Evolutionary conservation across 2,888 invertebrate genomes (phyloP).

Genomic region (Eupithecia abbreviata): DNA sequence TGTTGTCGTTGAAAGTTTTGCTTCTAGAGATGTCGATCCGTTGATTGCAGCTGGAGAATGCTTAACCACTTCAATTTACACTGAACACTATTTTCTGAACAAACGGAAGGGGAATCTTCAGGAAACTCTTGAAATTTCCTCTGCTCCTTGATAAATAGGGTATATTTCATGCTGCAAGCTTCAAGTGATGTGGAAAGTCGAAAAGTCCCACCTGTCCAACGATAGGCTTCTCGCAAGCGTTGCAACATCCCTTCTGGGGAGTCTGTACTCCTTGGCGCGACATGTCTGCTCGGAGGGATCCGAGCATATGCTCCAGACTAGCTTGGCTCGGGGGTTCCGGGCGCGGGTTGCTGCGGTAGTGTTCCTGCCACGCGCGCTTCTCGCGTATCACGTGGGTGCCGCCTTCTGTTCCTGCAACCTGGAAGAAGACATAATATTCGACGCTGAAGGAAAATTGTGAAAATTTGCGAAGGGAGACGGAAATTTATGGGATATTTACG

Average conservation of each 20-base stretch:
- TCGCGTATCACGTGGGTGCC: constrained; percentile 86
- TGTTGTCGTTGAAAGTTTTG: not conserved
- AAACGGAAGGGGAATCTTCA: not conserved
- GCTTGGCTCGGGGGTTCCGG: constrained; percentile 78
- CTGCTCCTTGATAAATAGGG: not conserved
- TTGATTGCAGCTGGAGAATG: not conserved
- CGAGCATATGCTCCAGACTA: constrained; percentile 92
- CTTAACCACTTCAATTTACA: not conserved
- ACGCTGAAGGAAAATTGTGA: not conserved
- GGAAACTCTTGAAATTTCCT: not conserved
- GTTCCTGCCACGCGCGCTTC: constrained; percentile 82
- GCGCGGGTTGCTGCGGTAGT: constrained; percentile 81
- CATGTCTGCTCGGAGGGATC: constrained; percentile 97
- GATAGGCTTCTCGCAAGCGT: constrained; percentile 99
- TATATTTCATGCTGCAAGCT: not conserved
- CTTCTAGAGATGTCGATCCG: not conserved
- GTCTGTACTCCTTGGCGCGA: constrained; percentile 99
- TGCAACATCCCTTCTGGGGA: constrained; percentile 99
- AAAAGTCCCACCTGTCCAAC: constrained; percentile 92
- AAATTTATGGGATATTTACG: constrained; percentile 2
- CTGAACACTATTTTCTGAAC: not conserved
- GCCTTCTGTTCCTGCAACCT: constrained; percentile 78
- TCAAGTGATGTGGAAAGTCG: constrained; percentile 5
- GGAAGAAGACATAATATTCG: constrained; percentile 39
- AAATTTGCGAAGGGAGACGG: constrained; percentile 8